These are phyloP conservation scores for Scaptomyza reducta DNA, from an alignment of 2,888 invertebrate species.

Conservation along the genomic window DNA sequence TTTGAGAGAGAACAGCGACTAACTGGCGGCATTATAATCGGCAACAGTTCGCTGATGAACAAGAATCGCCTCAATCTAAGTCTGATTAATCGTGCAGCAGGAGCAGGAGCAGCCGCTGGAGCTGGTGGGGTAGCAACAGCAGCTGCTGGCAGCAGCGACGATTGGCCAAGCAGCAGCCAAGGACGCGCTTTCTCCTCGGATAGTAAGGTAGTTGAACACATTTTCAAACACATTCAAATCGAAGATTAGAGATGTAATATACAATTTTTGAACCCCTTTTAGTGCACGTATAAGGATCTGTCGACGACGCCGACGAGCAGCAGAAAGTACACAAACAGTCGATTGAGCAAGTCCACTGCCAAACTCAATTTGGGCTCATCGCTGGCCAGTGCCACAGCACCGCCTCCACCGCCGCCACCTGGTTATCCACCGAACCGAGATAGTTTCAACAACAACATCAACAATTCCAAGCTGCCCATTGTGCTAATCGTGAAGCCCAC, in stretches of 20 bases:
- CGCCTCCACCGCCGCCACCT: constrained; percentile 25
- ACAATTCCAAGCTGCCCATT: constrained; percentile 30
- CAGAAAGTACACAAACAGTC: constrained; percentile 79
- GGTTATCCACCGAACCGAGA: constrained; percentile 45
- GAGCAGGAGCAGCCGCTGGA: constrained; percentile 10
- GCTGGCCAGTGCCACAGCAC: constrained; percentile 44
- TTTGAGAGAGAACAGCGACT: constrained; percentile 83
- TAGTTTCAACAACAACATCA: constrained; percentile 23
- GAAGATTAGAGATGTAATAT: background rate
- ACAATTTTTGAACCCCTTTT: background rate
- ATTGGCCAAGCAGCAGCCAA: constrained; percentile 79
- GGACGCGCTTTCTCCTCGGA: constrained; percentile 81
- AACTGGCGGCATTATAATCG: constrained; percentile 82
- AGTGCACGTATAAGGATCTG: constrained; percentile 82
- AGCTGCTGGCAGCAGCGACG: constrained; percentile 62
- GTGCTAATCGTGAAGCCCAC: constrained; percentile 60
- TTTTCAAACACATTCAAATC: background rate
- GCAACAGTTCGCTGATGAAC: constrained; percentile 80
- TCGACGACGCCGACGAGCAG: constrained; percentile 84
- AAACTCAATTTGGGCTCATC: constrained; percentile 83
- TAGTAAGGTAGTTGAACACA: constrained; percentile 75
- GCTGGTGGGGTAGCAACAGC: background rate
- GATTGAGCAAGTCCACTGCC: constrained; percentile 84
- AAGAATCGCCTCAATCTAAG: constrained; percentile 83
- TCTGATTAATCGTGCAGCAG: constrained; percentile 70